These are phyloP conservation scores for Mustelus asterias DNA, from an alignment of 2,113 vertebrate genomes.

Conservation along the genomic window DNA sequence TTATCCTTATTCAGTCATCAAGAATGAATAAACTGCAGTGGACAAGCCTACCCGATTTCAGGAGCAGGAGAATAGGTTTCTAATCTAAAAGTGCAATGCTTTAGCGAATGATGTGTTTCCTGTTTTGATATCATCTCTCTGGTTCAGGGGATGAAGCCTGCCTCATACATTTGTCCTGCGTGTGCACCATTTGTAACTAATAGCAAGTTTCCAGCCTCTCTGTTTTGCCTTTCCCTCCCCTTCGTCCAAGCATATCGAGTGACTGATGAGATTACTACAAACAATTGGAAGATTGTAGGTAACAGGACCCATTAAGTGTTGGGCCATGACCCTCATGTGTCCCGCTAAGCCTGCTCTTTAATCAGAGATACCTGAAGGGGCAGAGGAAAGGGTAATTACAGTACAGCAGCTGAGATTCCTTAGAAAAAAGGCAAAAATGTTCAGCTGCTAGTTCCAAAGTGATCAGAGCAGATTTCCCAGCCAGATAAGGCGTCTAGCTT, in stretches of 20 bases:
- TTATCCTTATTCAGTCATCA: background rate
- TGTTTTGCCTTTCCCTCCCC: background rate
- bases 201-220: background rate
- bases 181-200: background rate
- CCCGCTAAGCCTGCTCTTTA: constrained; percentile 8
- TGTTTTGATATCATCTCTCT: background rate
- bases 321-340: constrained; percentile 14
- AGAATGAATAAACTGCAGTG: background rate
- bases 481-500: constrained; percentile 1
- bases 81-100: background rate
- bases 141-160: constrained; percentile 10
- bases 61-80: background rate
- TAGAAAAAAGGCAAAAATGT: background rate
- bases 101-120: background rate
- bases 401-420: background rate
- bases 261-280: constrained; percentile 7
- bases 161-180: background rate
- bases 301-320: constrained; percentile 1
- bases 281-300: constrained; percentile 7
- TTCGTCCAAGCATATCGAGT: background rate
- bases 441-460: constrained; percentile 8
- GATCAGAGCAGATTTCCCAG: background rate
- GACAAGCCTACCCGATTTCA: background rate
- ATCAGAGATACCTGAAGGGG: constrained; percentile 18
- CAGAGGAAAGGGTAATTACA: background rate